phyloP scores from a whole-genome alignment of 2,113 vertebrate genomes.

The Oryzias javanicus region DNA sequence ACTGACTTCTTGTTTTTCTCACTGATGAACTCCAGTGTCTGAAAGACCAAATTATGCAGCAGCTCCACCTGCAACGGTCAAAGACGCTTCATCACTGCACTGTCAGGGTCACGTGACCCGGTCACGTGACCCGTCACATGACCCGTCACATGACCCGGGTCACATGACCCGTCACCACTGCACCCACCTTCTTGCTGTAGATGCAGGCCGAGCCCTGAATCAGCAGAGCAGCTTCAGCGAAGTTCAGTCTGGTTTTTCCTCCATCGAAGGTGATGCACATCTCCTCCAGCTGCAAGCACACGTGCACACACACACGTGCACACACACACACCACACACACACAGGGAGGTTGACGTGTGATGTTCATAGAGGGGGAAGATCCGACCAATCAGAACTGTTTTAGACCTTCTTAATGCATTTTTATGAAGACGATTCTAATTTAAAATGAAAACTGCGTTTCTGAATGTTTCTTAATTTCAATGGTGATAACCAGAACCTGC shows the following conservation, averaged over 20 bases:
- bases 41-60: conserved; percentile 89
- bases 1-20: conserved; percentile 85
- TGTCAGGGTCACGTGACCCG: neutral
- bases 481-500: too few relatives aligned
- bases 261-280: conserved; percentile 93
- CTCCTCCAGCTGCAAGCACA: conserved; percentile 82
- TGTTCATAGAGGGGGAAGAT: neutral
- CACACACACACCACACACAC: neutral
- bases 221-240: conserved; percentile 87
- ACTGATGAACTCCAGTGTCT: conserved; percentile 88
- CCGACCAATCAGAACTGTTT: too few relatives aligned
- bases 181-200: conserved; percentile 92
- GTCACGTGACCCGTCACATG: too few relatives aligned
- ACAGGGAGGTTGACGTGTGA: neutral
- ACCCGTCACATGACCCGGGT: neutral
- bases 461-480: too few relatives aligned
- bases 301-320: neutral
- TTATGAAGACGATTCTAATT: too few relatives aligned
- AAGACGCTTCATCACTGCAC: neutral
- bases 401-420: too few relatives aligned
- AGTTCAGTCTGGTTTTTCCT: conserved; percentile 89
- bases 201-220: conserved; percentile 92
- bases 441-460: too few relatives aligned
- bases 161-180: neutral
- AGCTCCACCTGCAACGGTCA: conserved; percentile 85